phyloP scores from a whole-genome alignment of 2,888 invertebrate genomes.

The Papilio elwesi region DNA sequence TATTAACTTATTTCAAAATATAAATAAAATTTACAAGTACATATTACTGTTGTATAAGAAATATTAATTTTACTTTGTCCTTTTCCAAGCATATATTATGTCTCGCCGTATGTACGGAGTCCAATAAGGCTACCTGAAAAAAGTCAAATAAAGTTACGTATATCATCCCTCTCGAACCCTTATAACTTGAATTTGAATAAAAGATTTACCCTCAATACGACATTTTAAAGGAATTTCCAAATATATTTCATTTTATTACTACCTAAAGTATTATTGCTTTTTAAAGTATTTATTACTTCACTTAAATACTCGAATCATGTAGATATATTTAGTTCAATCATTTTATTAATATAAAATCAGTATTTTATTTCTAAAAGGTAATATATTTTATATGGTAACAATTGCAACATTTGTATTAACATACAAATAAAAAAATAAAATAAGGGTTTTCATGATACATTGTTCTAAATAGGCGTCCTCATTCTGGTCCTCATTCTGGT shows the following conservation, averaged over 20 bases:
- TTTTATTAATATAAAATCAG: too few species aligned
- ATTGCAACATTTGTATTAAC: too few species aligned
- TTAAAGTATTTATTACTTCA: not conserved
- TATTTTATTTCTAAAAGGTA: too few species aligned
- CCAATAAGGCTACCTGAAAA: slow-evolving; percentile 15
- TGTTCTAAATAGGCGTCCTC: too few species aligned
- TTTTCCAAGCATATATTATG: not conserved
- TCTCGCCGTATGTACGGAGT: not conserved
- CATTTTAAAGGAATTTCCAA: slow-evolving; percentile 1
- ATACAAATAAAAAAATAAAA: too few species aligned
- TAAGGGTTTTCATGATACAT: too few species aligned
- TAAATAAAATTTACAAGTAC: not conserved
- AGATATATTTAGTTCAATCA: too few species aligned
- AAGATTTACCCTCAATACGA: slow-evolving; percentile 12
- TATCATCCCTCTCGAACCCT: slow-evolving; percentile 17
- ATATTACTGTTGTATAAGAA: not conserved
- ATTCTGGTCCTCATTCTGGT: too few species aligned
- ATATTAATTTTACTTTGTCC: not conserved
- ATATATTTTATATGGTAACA: too few species aligned
- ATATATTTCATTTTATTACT: not conserved
- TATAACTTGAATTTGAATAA: slow-evolving; percentile 22
- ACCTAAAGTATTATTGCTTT: not conserved
- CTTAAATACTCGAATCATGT: not conserved
- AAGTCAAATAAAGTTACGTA: slow-evolving; percentile 18
- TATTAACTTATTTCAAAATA: not conserved